Conservation (phyloP, 2,888 invertebrate species). For the Entomobrya multifasciata region DNA sequence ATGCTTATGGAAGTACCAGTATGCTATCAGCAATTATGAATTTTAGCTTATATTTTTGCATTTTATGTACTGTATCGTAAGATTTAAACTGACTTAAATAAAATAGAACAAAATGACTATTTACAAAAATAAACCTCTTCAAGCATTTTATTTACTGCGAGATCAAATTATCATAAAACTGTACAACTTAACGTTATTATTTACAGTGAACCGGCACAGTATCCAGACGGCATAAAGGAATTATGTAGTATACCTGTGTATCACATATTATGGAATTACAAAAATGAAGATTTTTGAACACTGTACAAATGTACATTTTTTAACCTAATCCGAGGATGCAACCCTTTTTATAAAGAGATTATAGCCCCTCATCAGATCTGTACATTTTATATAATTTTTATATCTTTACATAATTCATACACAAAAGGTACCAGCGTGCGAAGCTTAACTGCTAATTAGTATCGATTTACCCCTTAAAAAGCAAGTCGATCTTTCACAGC, state of each 20-base stretch:
- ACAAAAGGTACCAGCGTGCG: constrained; percentile 27
- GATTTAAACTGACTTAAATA: too few relatives aligned
- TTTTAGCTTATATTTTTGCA: too few relatives aligned
- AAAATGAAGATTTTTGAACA: background rate
- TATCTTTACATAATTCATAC: background rate
- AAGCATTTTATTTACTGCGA: constrained; percentile 28
- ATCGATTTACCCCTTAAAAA: background rate
- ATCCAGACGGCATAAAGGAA: constrained; percentile 53
- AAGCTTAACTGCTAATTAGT: background rate
- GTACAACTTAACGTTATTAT: constrained; percentile 26
- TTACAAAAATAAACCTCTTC: constrained; percentile 21
- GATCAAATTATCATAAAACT: background rate
- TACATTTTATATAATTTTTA: constrained; percentile 2
- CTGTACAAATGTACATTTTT: constrained; percentile 42
- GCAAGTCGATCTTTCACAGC: background rate
- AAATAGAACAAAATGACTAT: too few relatives aligned
- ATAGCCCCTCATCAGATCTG: background rate
- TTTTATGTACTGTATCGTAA: too few relatives aligned
- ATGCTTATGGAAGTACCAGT: too few relatives aligned
- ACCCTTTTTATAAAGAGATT: background rate
- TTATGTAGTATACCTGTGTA: constrained; percentile 27
- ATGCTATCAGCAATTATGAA: too few relatives aligned
- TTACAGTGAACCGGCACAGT: constrained; percentile 30
- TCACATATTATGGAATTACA: background rate
- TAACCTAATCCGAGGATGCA: constrained; percentile 15